Evolutionary conservation across 2,888 invertebrate genomes (phyloP), one percentile per base, ranked within the genome.

Genomic region (Fissipunctia ypsillon): DNA sequence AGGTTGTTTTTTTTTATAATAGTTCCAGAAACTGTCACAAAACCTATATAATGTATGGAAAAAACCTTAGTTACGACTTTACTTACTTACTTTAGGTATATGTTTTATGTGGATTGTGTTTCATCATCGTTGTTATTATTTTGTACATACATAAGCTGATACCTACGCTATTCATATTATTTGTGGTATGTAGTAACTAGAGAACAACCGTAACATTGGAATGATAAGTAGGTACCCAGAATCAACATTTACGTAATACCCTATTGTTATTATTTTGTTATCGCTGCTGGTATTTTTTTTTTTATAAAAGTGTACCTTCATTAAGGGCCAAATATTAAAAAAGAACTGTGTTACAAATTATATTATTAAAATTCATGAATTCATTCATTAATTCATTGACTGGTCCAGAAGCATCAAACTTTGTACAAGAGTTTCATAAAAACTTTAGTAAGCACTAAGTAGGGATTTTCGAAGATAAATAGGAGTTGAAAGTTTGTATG

Each of bases 101-200:
- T 45, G 54, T 56, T 4, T 22, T 72, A 43, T 9, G 41, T 59
- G 54, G 38, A 65, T 68, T 41, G 61, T 50, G n/a, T 69, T 76
- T 61, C 64, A 65, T 81, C 64, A 65, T 65, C 19, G 22, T 45
- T 69, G 68, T 78, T 69, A 69, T 69, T 60, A 65, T 60, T 59
- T 43, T 61, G 50, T 67, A 25, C 28, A 7, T 67, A 25, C 28
- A 7, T 7, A 28, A 31, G 16, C 35, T 68, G 64, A 68, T 69
- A 65, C 31, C 10, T 52, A 64, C 43, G 41, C 45, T 48, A 41
- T 50, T 69, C n/a, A 28, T 38, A 52, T 57, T 69, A 16, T 52
- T 52, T 57, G 56, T 41, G 54, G 43, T 28, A 57, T n/a, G 14
- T 50, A 52, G 35, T 41, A 73, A 66, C 60, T 61, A 56, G 54